Conservation (phyloP, 2,888 invertebrate genomes). For the Rhagium mordax region DNA sequence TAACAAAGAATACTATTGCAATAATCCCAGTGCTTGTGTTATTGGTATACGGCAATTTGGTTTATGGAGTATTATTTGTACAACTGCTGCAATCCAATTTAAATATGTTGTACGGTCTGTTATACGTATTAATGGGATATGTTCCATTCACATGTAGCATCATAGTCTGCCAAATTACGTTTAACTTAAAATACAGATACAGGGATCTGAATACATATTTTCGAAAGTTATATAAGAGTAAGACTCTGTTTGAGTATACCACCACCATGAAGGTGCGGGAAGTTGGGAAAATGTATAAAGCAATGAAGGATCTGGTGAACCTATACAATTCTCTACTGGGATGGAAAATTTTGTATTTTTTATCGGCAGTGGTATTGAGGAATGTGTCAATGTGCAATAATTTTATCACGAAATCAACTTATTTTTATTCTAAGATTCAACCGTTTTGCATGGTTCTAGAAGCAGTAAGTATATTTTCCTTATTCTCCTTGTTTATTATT, state of each 20-base stretch:
- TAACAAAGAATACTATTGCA: neutral
- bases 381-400: neutral
- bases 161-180: neutral
- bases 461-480: too few relatives aligned
- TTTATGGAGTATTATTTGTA: neutral
- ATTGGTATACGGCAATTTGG: too few relatives aligned
- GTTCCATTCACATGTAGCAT: neutral
- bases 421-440: too few relatives aligned
- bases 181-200: slow-evolving; percentile 3
- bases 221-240: neutral
- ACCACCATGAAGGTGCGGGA: neutral
- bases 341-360: neutral
- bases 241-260: neutral
- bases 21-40: neutral
- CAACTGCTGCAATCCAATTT: too few relatives aligned
- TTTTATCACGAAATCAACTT: too few relatives aligned
- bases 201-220: slow-evolving; percentile 1
- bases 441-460: too few relatives aligned
- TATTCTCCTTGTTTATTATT: too few relatives aligned
- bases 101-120: too few relatives aligned
- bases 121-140: too few relatives aligned
- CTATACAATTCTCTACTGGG: neutral
- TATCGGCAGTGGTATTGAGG: neutral
- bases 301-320: neutral
- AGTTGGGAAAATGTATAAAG: neutral